These are phyloP conservation scores for Falco punctatus DNA, from an alignment of 2,113 vertebrate genomes.

Conservation along the genomic window DNA sequence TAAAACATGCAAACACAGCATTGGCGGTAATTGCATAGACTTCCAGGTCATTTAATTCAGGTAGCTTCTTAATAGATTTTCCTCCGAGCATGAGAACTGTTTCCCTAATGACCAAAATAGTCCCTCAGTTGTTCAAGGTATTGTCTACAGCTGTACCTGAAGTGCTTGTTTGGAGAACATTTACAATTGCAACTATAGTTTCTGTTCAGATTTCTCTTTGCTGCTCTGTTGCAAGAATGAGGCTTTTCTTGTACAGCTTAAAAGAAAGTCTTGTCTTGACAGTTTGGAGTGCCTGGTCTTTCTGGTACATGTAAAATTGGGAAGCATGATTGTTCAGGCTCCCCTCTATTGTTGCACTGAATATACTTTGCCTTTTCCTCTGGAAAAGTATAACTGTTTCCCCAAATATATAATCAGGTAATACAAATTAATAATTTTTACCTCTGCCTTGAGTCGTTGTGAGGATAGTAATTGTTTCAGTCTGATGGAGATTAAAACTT, in stretches of 20 bases:
- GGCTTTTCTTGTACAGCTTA: not conserved
- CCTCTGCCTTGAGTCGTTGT: conserved; percentile 20
- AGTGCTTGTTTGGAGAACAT: not conserved
- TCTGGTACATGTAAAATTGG: not conserved
- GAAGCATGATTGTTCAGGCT: not conserved
- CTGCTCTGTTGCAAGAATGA: not conserved
- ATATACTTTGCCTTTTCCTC: not conserved
- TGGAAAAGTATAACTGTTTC: not conserved
- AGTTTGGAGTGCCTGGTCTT: not conserved
- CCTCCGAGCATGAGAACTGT: not conserved
- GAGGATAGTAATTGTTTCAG: conserved; percentile 51
- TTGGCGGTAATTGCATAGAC: not conserved
- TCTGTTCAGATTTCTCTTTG: not conserved
- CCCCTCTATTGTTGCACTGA: not conserved
- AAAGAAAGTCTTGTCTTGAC: not conserved
- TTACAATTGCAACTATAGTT: not conserved
- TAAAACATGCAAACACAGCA: not conserved
- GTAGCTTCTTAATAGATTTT: not conserved
- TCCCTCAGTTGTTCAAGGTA: not conserved
- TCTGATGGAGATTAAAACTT: conserved; percentile 57
- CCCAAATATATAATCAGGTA: not conserved
- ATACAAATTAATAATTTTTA: conserved; percentile 29
- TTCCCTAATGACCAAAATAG: not conserved
- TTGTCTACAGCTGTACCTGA: not conserved
- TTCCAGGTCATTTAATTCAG: not conserved